Base-by-base conservation (phyloP, 2,797 vertebrate genomes). In the Danio choprae region DNA sequence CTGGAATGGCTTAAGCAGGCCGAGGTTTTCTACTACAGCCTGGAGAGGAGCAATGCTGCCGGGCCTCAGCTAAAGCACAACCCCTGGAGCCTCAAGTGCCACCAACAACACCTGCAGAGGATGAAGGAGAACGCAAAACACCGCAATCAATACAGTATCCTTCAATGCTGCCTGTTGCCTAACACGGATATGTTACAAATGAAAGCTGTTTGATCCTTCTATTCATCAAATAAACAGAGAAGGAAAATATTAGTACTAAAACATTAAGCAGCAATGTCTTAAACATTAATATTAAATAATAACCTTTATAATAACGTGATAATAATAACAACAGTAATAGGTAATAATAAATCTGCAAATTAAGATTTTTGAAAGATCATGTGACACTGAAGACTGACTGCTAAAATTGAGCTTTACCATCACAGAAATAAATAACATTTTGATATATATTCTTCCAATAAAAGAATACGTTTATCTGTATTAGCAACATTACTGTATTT, bases 121-220 rank as follows among this genome's bases (percentile, higher is more conserved):
- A 98, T 99, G 98, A 99, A 98, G 90, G 98, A 99, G 87, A 99
- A 97, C 0, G 95, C 97, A 6, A 99, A 99, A 88, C 97, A 99
- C 83, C 94, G 97, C 11, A 99, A 97, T 91, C 98, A 99, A 90
- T 97, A 99, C 86, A 99, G 98, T 99, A 99, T 99, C 98, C 96
- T 99, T 71, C 22, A 71, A 2, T 55, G n/a, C 55, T 11, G 48
- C 29, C 41, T 51, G 48, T 11, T 51, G 8, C 8, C 12, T 51
- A 15, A 51, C 4, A 51, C 13, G 10, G 11, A 4, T 13, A 13
- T 46, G 7, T 46, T 46, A 16, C 40, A 29, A 29, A 29, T 29
- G 29, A 29, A 29, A 29, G 29, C n/a, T n/a, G n/a, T n/a, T n/a
- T n/a, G n/a, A n/a, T n/a, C n/a, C n/a, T n/a, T n/a, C 29, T 29